Conservation (phyloP, 2,113 vertebrate species). For the Chroicocephalus ridibundus region DNA sequence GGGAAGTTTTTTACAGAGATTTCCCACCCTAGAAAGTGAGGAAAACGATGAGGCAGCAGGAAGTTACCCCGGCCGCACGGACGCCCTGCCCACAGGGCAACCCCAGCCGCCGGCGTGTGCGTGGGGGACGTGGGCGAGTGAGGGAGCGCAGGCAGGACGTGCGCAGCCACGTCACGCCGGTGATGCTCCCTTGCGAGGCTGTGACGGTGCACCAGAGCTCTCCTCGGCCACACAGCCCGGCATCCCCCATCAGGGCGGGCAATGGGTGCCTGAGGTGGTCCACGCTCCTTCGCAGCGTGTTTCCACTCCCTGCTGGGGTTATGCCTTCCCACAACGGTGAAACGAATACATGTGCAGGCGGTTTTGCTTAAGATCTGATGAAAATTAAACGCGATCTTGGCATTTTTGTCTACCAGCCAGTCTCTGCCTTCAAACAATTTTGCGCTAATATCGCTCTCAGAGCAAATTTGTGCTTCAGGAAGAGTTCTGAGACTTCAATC, state of each 20-base stretch:
- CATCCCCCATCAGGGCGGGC: not conserved
- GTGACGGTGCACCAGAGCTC: rapidly evolving
- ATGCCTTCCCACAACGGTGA: not conserved
- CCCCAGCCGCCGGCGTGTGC: rapidly evolving
- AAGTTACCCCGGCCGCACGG: rapidly evolving
- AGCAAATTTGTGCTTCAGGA: not conserved
- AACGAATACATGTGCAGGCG: not conserved
- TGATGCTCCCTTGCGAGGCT: rapidly evolving
- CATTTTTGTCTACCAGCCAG: not conserved
- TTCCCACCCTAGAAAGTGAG: not conserved
- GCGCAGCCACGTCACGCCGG: rapidly evolving
- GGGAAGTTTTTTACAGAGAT: not conserved
- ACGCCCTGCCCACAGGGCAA: not conserved
- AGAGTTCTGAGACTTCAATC: not conserved
- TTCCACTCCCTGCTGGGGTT: rapidly evolving
- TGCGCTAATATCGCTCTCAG: not conserved
- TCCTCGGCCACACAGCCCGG: not conserved
- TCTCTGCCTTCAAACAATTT: not conserved
- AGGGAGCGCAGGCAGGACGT: rapidly evolving
- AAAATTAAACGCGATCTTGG: not conserved
- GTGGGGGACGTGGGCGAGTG: rapidly evolving
- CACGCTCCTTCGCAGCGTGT: rapidly evolving
- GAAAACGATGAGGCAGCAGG: not conserved
- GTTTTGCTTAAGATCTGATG: not conserved
- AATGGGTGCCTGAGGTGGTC: rapidly evolving